These are phyloP conservation scores for Megalurothrips usitatus DNA, from an alignment of 2,888 invertebrate species.

Conservation along the genomic window DNA sequence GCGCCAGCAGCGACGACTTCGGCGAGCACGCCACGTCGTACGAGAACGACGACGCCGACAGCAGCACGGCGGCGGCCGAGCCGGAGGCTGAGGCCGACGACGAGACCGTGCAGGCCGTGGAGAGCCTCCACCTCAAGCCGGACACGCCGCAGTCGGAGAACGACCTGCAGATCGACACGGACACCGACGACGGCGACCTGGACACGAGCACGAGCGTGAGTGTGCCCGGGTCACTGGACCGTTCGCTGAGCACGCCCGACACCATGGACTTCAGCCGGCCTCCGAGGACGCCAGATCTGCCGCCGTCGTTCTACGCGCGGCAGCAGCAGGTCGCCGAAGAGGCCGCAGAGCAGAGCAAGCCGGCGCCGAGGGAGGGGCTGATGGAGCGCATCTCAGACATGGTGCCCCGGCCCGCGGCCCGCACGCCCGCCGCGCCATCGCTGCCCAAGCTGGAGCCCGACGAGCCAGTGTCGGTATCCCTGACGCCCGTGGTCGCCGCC, in stretches of 20 bases:
- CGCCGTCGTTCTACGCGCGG: slow-evolving; percentile 50
- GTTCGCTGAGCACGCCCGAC: slow-evolving; percentile 49
- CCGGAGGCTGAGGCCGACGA: slow-evolving; percentile 65
- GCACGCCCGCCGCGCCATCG: neutral
- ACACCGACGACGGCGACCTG: slow-evolving; percentile 73
- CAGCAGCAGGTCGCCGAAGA: slow-evolving; percentile 38
- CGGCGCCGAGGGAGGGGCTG: neutral
- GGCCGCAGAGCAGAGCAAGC: slow-evolving; percentile 14
- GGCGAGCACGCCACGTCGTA: slow-evolving; percentile 47
- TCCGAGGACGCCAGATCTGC: slow-evolving; percentile 55
- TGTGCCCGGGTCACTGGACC: slow-evolving; percentile 41
- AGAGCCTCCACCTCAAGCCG: slow-evolving; percentile 73
- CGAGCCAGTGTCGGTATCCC: neutral
- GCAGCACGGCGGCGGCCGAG: neutral
- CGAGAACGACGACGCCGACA: slow-evolving; percentile 47
- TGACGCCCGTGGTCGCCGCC: neutral
- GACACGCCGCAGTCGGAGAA: slow-evolving; percentile 81
- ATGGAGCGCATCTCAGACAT: slow-evolving; percentile 14
- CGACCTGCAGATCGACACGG: slow-evolving; percentile 79
- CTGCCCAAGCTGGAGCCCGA: slow-evolving; percentile 1
- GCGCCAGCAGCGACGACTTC: slow-evolving; percentile 53
- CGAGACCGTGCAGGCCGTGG: slow-evolving; percentile 78
- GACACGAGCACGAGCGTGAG: slow-evolving; percentile 47
- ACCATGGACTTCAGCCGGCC: slow-evolving; percentile 51
- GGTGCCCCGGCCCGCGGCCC: neutral